Conservation (phyloP, 1,140 invertebrate species). For the Tribolium castaneum region DNA sequence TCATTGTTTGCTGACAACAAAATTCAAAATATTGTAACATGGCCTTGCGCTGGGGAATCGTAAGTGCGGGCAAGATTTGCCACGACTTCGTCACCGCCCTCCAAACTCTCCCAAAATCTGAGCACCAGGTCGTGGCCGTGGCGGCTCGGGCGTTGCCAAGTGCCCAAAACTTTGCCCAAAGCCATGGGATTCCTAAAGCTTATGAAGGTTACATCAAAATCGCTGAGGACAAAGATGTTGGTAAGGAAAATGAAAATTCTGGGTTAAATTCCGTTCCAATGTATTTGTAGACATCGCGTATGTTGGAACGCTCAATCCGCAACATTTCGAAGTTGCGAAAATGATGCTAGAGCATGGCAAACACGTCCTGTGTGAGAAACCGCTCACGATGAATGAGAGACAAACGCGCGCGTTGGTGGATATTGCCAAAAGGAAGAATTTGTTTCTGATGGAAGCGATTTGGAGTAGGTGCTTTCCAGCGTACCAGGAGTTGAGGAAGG, state of each 20-base stretch:
- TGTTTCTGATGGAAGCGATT: conserved; percentile 87
- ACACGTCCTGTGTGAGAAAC: conserved; percentile 88
- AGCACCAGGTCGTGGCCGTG: conserved; percentile 79
- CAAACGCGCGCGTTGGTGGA: conserved; percentile 72
- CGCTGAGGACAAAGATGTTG: conserved; percentile 79
- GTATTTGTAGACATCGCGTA: conserved; percentile 79
- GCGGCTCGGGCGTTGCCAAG: conserved; percentile 77
- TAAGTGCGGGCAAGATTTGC: conserved; percentile 77
- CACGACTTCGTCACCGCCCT: conserved; percentile 84
- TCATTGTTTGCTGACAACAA: not conserved
- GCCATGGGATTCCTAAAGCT: conserved; percentile 75
- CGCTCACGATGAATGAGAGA: conserved; percentile 78
- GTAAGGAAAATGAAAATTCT: conserved; percentile 67
- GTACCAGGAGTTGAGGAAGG: conserved; percentile 73
- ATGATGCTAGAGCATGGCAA: conserved; percentile 81
- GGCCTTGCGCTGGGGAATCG: conserved; percentile 74
- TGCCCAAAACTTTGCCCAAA: conserved; percentile 79
- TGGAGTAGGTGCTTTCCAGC: conserved; percentile 87
- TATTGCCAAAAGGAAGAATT: conserved; percentile 71
- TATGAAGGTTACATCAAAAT: conserved; percentile 83
- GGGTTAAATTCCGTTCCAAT: not conserved
- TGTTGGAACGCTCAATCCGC: conserved; percentile 76
- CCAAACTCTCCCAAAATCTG: conserved; percentile 69
- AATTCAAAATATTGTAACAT: not conserved
- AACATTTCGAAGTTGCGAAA: conserved; percentile 75